Percentiles rank a stretch among this genome's conserved stretches.
Conservation (phyloP, 1,140 invertebrate species). For the Cotesia vestalis region DNA sequence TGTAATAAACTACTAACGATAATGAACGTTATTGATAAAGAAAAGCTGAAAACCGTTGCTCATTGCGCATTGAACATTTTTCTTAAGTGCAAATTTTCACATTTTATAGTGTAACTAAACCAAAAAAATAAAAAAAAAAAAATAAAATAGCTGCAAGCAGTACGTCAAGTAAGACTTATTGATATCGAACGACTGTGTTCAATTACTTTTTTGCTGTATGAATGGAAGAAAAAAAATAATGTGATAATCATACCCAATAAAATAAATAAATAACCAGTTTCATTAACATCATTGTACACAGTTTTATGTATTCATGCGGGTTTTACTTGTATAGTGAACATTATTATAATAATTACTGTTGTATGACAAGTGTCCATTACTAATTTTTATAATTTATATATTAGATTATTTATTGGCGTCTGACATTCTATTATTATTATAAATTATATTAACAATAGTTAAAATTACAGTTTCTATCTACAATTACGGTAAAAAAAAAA, state of each 20-base stretch:
- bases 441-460: no score
- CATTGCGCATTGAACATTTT: conserved; percentile 42
- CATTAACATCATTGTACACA: background rate
- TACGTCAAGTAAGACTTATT: conserved; percentile 44
- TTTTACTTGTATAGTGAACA: background rate
- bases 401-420: no score
- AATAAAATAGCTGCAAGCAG: conserved; percentile 39
- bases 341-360: no score
- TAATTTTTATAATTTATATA: no score
- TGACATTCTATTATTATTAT: no score
- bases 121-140: conserved; percentile 18
- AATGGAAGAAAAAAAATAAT: conserved; percentile 36
- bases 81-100: conserved; percentile 45
- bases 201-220: conserved; percentile 38
- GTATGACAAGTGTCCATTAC: no score
- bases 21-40: background rate
- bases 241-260: conserved; percentile 41
- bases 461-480: no score
- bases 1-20: background rate
- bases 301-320: background rate
- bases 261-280: conserved; percentile 23
- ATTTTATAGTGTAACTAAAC: conserved; percentile 44
- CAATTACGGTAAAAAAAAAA: no score
- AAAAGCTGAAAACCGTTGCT: conserved; percentile 41
- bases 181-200: conserved; percentile 48